These are phyloP conservation scores for Opisthograptis luteolata DNA, from an alignment of 2,888 invertebrate species.

Conservation along the genomic window DNA sequence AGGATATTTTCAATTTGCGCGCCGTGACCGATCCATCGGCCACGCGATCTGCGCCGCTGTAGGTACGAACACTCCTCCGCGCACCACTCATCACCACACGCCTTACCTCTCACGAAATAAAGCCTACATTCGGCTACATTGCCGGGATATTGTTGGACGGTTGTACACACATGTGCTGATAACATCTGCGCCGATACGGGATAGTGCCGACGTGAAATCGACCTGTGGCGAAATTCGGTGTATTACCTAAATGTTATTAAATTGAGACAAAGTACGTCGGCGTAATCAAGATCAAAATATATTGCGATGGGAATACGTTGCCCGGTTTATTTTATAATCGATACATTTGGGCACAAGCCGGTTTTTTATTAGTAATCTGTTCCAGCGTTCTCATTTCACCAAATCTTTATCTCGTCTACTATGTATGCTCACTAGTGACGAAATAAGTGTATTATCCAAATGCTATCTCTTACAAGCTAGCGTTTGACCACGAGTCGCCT, in stretches of 20 bases:
- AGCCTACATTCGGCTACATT: background rate
- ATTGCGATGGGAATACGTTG: too few species aligned
- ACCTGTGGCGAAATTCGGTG: constrained; percentile 35
- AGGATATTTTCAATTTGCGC: constrained; percentile 53
- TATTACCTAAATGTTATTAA: constrained; percentile 13
- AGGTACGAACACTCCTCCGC: constrained; percentile 20
- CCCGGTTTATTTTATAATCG: too few species aligned
- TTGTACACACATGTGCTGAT: constrained; percentile 30
- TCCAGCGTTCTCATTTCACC: too few species aligned
- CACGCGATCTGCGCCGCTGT: constrained; percentile 44
- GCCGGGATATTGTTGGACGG: background rate
- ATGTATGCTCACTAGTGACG: too few species aligned
- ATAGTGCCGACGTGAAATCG: constrained; percentile 34
- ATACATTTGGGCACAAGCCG: too few species aligned
- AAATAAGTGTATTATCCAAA: too few species aligned
- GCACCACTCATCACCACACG: background rate
- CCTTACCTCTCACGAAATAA: constrained; percentile 7
- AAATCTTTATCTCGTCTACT: too few species aligned
- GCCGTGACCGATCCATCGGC: constrained; percentile 53
- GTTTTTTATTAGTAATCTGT: too few species aligned
- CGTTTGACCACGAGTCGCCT: too few species aligned
- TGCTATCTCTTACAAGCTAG: too few species aligned
- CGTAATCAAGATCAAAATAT: background rate
- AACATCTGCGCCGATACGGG: constrained; percentile 34
- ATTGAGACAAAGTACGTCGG: constrained; percentile 10